Percentiles rank a stretch among this genome's conserved stretches.
Evolutionary conservation across 2,888 invertebrate species (phyloP).

Genomic region (Pharmacophagus antenor): DNA sequence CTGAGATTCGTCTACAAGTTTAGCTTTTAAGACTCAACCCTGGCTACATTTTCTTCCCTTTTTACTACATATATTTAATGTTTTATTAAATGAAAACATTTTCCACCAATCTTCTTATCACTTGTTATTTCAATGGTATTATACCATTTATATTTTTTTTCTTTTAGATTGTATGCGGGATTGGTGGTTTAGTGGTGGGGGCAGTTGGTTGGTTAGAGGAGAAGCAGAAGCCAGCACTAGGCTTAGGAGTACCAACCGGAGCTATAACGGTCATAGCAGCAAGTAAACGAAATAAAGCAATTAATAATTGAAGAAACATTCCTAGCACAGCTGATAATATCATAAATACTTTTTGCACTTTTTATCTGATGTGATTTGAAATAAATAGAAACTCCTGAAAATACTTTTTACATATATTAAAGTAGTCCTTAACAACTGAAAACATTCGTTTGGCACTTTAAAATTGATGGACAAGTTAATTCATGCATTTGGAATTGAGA

Average conservation of each 20-base stretch:
- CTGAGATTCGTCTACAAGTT: too few species aligned
- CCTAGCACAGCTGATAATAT: too few species aligned
- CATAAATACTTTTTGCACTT: too few species aligned
- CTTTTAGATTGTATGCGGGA: slow-evolving; percentile 80
- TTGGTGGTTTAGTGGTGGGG: slow-evolving; percentile 79
- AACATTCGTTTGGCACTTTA: not conserved
- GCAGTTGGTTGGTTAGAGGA: slow-evolving; percentile 82
- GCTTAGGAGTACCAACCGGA: slow-evolving; percentile 79
- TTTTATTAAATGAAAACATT: too few species aligned
- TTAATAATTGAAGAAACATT: not conserved
- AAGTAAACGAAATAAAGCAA: slow-evolving; percentile 45
- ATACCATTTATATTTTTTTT: not conserved
- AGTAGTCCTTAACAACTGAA: too few species aligned
- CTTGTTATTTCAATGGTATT: not conserved
- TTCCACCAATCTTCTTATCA: too few species aligned
- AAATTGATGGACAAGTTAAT: not conserved
- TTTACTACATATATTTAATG: too few species aligned
- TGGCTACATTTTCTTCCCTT: too few species aligned
- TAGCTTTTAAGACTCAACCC: too few species aligned
- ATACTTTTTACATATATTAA: too few species aligned
- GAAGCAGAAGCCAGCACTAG: slow-evolving; percentile 70
- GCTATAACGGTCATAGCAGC: slow-evolving; percentile 78
- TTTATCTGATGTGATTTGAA: too few species aligned
- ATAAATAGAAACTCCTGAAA: too few species aligned
- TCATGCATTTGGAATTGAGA: not conserved